Evolutionary conservation across 2,888 invertebrate species (phyloP).

Genomic region (Coelopa pilipes): DNA sequence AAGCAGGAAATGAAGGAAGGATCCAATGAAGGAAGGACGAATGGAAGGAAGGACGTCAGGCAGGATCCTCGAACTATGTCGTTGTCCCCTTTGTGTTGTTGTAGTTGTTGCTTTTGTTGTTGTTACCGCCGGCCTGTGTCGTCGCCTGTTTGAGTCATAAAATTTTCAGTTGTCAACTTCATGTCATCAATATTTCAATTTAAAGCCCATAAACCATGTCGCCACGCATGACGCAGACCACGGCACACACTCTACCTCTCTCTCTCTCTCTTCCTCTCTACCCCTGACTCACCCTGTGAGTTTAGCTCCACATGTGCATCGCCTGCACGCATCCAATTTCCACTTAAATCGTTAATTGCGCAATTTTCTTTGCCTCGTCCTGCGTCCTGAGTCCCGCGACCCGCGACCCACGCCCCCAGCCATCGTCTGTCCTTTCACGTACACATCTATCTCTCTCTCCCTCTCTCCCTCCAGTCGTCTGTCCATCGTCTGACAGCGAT

Average conservation of each 20-base stretch:
- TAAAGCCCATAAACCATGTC: conserved; percentile 33
- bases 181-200: conserved; percentile 37
- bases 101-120: conserved; percentile 26
- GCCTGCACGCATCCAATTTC: conserved; percentile 33
- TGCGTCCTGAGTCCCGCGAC: too few relatives aligned
- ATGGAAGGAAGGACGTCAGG: too few relatives aligned
- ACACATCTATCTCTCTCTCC: too few relatives aligned
- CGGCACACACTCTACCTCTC: too few relatives aligned
- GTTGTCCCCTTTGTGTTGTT: background rate
- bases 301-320: too few relatives aligned
- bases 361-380: conserved; percentile 26
- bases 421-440: too few relatives aligned
- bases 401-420: too few relatives aligned
- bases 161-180: conserved; percentile 27
- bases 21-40: too few relatives aligned
- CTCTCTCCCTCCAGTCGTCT: too few relatives aligned
- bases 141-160: conserved; percentile 33
- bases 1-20: background rate
- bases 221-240: conserved; percentile 29
- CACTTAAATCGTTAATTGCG: conserved; percentile 36
- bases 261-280: background rate
- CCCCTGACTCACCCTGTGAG: background rate
- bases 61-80: too few relatives aligned
- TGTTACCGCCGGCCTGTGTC: conserved; percentile 4
- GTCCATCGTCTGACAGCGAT: conserved; percentile 47